These are phyloP conservation scores for Pseudorhombus dupliciocellatus DNA, from an alignment of 2,113 vertebrate species.

Conservation along the genomic window DNA sequence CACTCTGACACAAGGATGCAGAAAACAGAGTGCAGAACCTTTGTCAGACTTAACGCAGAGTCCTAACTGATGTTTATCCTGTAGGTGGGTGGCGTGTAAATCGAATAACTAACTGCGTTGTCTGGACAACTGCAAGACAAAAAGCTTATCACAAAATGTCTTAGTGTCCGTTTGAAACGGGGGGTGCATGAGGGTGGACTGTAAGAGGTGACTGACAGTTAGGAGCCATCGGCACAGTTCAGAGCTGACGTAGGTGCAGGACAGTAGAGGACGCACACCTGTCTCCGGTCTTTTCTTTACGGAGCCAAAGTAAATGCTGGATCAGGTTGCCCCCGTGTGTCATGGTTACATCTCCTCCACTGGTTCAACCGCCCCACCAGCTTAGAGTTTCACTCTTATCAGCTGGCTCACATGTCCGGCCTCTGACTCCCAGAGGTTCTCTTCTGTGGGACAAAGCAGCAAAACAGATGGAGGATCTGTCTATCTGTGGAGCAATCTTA, in stretches of 20 bases:
- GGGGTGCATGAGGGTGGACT: neutral
- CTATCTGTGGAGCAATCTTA: constrained; percentile 57
- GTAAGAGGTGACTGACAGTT: constrained; percentile 28
- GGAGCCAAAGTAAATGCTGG: constrained; percentile 54
- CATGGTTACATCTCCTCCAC: constrained; percentile 46
- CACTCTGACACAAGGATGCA: neutral
- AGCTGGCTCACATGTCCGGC: constrained; percentile 66
- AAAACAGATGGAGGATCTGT: constrained; percentile 26
- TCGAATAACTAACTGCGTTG: neutral
- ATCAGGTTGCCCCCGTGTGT: constrained; percentile 60
- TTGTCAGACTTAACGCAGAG: neutral
- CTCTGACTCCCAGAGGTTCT: constrained; percentile 46
- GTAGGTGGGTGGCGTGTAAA: neutral
- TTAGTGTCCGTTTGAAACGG: neutral
- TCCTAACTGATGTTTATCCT: too few species aligned
- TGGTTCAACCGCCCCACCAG: constrained; percentile 53
- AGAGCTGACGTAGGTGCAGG: constrained; percentile 26
- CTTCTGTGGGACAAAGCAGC: constrained; percentile 1
- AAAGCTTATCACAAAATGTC: neutral
- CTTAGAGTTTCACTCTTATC: constrained; percentile 79
- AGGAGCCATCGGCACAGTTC: constrained; percentile 40
- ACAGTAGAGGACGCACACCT: constrained; percentile 21
- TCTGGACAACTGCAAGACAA: neutral
- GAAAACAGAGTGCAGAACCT: neutral
- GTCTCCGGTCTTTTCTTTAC: constrained; percentile 41